Percentiles rank a stretch among this genome's conserved stretches.
phyloP scores from a whole-genome alignment of 2,888 invertebrate species.

The Electrophaes corylata region DNA sequence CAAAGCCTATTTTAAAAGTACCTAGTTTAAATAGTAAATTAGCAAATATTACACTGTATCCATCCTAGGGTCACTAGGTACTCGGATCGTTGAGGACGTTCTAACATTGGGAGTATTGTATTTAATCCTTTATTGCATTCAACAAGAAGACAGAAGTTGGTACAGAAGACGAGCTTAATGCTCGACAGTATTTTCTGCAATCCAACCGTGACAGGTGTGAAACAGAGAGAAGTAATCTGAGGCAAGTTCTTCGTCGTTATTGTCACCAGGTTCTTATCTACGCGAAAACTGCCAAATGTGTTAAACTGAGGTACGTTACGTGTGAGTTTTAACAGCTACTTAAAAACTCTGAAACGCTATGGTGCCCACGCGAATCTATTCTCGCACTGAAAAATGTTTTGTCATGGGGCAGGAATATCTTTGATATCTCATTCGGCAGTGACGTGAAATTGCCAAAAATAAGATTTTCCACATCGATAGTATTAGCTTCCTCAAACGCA shows the following conservation, averaged over 20 bases:
- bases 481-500: slow-evolving; percentile 2
- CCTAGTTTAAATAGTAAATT: no score
- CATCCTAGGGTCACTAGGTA: no score
- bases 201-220: no score
- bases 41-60: no score
- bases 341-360: slow-evolving; percentile 13
- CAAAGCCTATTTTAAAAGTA: no score
- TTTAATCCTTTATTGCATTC: no score
- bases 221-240: neutral
- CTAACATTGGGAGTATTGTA: no score
- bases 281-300: slow-evolving; percentile 11
- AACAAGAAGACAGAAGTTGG: no score
- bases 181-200: no score
- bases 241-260: neutral
- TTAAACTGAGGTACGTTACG: neutral
- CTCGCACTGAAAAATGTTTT: slow-evolving; percentile 31
- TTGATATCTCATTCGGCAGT: slow-evolving; percentile 27
- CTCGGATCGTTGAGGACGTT: no score
- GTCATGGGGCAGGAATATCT: slow-evolving; percentile 35
- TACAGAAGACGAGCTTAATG: no score
- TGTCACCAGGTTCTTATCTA: neutral
- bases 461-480: slow-evolving; percentile 5
- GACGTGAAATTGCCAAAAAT: slow-evolving; percentile 21
- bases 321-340: slow-evolving; percentile 20
- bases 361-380: slow-evolving; percentile 37